Conservation (phyloP, 2,797 vertebrate species). For the Limnodromus scolopaceus region DNA sequence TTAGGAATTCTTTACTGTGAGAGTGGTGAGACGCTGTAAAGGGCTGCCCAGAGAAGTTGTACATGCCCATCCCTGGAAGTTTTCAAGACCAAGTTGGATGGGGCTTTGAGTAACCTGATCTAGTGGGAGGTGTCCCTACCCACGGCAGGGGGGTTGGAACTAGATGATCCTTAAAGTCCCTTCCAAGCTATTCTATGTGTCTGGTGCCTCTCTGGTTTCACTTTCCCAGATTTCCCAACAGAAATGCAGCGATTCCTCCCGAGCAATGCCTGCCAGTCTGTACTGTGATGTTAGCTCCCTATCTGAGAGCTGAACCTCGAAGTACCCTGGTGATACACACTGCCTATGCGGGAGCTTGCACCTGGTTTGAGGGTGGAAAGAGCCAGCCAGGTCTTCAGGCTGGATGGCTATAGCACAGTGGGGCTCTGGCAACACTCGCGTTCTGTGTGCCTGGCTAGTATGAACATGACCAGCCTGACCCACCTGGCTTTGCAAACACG, state of each 20-base stretch:
- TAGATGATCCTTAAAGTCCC: not conserved
- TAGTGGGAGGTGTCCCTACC: not conserved
- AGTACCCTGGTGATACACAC: not conserved
- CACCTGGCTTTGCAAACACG: not conserved
- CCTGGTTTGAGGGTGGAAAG: not conserved
- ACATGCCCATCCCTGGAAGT: not conserved
- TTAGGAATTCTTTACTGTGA: not conserved
- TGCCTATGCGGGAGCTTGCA: fast-evolving
- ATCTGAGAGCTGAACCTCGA: not conserved
- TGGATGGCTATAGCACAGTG: not conserved
- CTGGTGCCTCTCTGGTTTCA: not conserved
- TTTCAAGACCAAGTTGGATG: not conserved
- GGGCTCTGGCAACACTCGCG: not conserved
- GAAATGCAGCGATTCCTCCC: not conserved
- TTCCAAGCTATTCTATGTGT: not conserved
- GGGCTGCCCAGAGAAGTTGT: not conserved
- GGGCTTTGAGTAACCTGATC: not conserved
- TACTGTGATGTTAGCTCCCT: not conserved
- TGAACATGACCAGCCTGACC: fast-evolving
- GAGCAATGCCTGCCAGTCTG: not conserved
- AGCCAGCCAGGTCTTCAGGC: not conserved
- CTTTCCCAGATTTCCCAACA: not conserved
- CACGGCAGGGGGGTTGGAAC: not conserved
- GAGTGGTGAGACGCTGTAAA: not conserved
- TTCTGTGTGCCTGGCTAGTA: not conserved